Evolutionary conservation across 2,888 invertebrate species (phyloP).

Genomic region (Aradus depressus): DNA sequence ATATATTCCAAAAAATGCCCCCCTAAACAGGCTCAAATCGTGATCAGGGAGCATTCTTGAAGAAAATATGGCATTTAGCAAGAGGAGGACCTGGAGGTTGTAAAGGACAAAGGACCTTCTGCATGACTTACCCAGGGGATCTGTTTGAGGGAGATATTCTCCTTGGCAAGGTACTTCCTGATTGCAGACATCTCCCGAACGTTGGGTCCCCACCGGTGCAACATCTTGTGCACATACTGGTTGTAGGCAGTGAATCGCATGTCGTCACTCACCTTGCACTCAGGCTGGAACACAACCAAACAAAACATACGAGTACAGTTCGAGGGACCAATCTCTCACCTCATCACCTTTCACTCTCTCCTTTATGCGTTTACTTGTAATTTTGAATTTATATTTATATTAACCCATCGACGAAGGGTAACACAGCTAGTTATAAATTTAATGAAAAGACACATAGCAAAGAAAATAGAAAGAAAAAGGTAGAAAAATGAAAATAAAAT

Average conservation of each 20-base stretch:
- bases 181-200: constrained; percentile 76
- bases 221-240: constrained; percentile 80
- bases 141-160: constrained; percentile 60
- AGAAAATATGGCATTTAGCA: too few species aligned
- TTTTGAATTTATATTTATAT: too few species aligned
- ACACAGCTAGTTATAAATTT: too few species aligned
- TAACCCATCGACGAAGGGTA: too few species aligned
- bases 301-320: constrained; percentile 6
- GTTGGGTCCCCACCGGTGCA: constrained; percentile 80
- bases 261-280: constrained; percentile 71
- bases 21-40: not conserved
- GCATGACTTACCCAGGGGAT: constrained; percentile 66
- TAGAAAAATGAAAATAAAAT: too few species aligned
- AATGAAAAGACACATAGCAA: too few species aligned
- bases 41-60: not conserved
- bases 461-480: too few species aligned
- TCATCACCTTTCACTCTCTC: too few species aligned
- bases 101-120: not conserved
- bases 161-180: constrained; percentile 63
- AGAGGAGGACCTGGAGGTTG: too few species aligned
- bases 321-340: not conserved
- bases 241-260: constrained; percentile 78
- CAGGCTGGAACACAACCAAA: constrained; percentile 44
- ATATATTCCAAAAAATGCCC: not conserved
- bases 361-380: too few species aligned